These are phyloP conservation scores for Spongilla lacustris DNA, from an alignment of 37 sponge, comb jelly and placozoan genomes.

Conservation along the genomic window DNA sequence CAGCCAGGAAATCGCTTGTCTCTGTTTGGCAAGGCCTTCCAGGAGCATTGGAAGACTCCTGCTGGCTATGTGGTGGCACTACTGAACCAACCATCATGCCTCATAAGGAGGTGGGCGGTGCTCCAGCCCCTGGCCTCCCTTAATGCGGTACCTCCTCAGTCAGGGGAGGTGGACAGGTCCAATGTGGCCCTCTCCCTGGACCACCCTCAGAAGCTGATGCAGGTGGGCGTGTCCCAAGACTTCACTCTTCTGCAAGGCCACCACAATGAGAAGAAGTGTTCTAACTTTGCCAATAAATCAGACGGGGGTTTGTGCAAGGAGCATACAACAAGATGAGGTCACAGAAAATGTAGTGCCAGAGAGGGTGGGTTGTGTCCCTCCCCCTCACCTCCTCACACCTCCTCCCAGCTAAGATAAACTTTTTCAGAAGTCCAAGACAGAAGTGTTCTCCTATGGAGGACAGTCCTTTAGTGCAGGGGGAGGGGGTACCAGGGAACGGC, in stretches of 20 bases:
- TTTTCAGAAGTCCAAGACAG: slow-evolving; percentile 26
- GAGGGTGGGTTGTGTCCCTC: slow-evolving; percentile 46
- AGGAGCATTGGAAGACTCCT: slow-evolving; percentile 87
- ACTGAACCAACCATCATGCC: too few relatives aligned
- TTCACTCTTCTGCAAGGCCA: slow-evolving; percentile 62
- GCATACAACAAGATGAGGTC: slow-evolving; percentile 65
- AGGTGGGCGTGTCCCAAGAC: slow-evolving; percentile 78
- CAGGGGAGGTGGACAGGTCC: neutral
- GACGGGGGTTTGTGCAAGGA: slow-evolving; percentile 61
- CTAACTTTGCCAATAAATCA: slow-evolving; percentile 77
- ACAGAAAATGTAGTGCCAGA: slow-evolving; percentile 74
- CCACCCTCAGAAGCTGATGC: slow-evolving; percentile 73
- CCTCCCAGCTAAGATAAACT: slow-evolving; percentile 5
- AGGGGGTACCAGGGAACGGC: neutral
- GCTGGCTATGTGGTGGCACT: too few relatives aligned
- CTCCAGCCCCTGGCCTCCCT: too few relatives aligned
- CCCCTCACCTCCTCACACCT: neutral
- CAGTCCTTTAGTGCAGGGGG: slow-evolving; percentile 7
- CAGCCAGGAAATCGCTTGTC: slow-evolving; percentile 53
- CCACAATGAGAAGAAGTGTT: slow-evolving; percentile 58
- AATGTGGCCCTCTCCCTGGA: slow-evolving; percentile 57
- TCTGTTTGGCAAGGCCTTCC: slow-evolving; percentile 77
- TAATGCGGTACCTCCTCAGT: neutral
- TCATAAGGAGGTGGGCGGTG: too few relatives aligned
- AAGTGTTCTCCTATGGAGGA: slow-evolving; percentile 47